Percentiles rank a stretch among this genome's conserved stretches.
Conservation (phyloP, 2,113 vertebrate genomes). For the Otus sunia region DNA sequence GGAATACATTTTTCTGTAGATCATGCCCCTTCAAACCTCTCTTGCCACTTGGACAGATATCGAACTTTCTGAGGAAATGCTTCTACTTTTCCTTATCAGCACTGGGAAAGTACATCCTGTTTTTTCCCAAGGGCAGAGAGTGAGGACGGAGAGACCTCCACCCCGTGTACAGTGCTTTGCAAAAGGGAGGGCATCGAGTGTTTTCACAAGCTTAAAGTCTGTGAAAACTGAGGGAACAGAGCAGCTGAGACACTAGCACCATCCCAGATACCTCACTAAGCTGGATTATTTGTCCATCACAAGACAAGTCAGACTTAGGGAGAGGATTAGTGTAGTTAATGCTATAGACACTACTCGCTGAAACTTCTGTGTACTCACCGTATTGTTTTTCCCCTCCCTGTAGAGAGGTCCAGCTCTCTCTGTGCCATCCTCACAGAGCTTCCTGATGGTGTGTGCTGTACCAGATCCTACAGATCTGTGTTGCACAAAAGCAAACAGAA, state of each 20-base stretch:
- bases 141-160: neutral
- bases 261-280: neutral
- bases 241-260: neutral
- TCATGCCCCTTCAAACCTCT: neutral
- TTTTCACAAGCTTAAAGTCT: neutral
- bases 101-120: neutral
- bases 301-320: conserved; percentile 9
- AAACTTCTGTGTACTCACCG: neutral
- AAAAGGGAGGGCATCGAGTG: fast-evolving
- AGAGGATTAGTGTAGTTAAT: conserved; percentile 32
- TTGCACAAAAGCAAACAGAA: neutral
- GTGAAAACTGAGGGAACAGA: neutral
- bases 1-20: neutral
- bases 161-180: neutral
- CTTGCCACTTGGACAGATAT: neutral
- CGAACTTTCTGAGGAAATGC: neutral
- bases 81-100: neutral
- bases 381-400: neutral
- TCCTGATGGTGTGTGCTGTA: fast-evolving
- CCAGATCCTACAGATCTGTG: neutral
- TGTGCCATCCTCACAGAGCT: neutral
- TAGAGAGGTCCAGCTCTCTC: neutral
- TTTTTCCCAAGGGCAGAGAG: neutral
- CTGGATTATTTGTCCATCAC: conserved; percentile 49
- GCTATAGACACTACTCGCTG: neutral